Base-by-base conservation (phyloP, 2,797 vertebrate species). In the Ctenosaura bakeri region DNA sequence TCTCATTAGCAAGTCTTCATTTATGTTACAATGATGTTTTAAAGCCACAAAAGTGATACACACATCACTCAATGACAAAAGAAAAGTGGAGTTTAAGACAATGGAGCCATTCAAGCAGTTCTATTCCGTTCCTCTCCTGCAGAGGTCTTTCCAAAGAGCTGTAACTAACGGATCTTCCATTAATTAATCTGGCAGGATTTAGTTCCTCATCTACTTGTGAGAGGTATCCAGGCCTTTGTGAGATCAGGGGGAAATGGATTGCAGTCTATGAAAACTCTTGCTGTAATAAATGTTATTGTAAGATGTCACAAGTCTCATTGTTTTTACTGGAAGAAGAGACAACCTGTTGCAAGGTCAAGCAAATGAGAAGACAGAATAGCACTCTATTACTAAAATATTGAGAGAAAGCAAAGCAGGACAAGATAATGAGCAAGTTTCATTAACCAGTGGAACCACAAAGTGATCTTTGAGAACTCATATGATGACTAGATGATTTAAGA, bases 1-100 rank as follows among this genome's bases (percentile, higher is more conserved):
- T 94, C 95, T 94, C 83, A 85, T 94, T 94, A 88, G 92, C 93
- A 90, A 90, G 78, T 76, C 91, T 95, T 95, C 93, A 91, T 93
- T 94, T 96, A 92, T 54, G 54, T 92, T 92, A 93, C 78, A 88
- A 93, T 82, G 74, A 50, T 84, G 8, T 85, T 93, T 90, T 87
- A 77, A 92, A 95, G 81, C 87, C 93, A 87, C 86, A 86, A 88
- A 69, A 86, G 71, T 89, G 91, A 92, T 73, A 85, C 32, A 82
- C 83, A 83, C 69, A 89, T 0, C 86, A 73, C 82, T 76, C 80
- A 54, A 76, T 84, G 91, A 91, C 38, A 94, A 83, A 4, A 35
- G 56, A 90, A 66, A 92, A 91, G 79, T 32, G 90, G 10, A 86
- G 85, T 35, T 56, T 0, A 59, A 86, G 88, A 91, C 62, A 82